Evolutionary conservation across 1,140 invertebrate genomes (phyloP).

Genomic region (Calliphora vicina): DNA sequence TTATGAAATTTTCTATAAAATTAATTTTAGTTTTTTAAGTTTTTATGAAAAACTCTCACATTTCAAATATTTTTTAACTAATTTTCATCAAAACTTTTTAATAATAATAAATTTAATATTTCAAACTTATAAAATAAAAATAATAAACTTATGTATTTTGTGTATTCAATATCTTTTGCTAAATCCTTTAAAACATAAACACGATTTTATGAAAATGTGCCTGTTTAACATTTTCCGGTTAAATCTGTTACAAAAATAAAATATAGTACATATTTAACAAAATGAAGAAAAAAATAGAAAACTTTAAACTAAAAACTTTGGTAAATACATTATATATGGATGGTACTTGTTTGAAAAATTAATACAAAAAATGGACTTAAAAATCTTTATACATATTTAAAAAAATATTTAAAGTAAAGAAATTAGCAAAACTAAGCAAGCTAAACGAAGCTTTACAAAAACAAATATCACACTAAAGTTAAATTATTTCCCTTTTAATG

Average conservation of each 20-base stretch:
- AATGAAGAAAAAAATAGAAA: not conserved
- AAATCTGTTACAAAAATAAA: slow-evolving; percentile 18
- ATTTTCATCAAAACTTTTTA: too few relatives aligned
- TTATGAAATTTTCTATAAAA: too few relatives aligned
- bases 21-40: too few relatives aligned
- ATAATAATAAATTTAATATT: too few relatives aligned
- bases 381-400: not conserved
- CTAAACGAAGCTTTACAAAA: not conserved
- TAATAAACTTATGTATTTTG: too few relatives aligned
- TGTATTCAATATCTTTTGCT: not conserved
- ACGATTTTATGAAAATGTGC: slow-evolving; percentile 23
- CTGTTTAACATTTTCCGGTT: slow-evolving; percentile 21
- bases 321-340: not conserved
- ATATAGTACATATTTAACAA: not conserved
- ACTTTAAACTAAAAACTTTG: too few relatives aligned
- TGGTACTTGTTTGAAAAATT: not conserved
- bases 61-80: too few relatives aligned
- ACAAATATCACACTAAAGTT: not conserved
- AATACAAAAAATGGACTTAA: slow-evolving; percentile 6
- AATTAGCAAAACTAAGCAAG: not conserved
- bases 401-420: not conserved
- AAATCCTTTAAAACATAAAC: not conserved
- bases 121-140: too few relatives aligned
- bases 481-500: not conserved
- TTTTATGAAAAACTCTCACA: too few relatives aligned